Evolutionary conservation across 2,888 invertebrate species (phyloP).

Genomic region (Cyaniris semiargus): DNA sequence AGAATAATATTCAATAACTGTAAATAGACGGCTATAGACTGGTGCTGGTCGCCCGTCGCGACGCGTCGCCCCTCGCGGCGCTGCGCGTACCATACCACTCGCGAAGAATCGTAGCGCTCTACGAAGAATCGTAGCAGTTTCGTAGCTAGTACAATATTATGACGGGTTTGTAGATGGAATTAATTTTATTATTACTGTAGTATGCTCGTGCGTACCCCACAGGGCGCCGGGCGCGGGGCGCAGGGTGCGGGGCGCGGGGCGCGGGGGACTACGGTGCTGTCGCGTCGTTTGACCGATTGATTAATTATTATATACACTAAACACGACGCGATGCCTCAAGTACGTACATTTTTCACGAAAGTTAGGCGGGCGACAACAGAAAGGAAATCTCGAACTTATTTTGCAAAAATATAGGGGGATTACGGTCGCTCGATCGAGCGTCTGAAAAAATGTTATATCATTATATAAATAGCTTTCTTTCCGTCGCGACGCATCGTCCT

Average conservation of each 20-base stretch:
- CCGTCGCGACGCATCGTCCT: not conserved
- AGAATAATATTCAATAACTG: constrained; percentile 13
- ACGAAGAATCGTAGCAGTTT: not conserved
- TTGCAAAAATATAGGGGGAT: not conserved
- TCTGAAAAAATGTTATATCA: not conserved
- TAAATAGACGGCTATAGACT: constrained; percentile 34
- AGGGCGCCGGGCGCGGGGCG: not conserved
- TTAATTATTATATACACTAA: not conserved
- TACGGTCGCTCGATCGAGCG: not conserved
- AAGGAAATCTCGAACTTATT: not conserved
- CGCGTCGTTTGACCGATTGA: not conserved
- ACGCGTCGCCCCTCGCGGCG: not conserved
- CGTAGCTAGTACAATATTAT: not conserved
- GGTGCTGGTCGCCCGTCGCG: not conserved
- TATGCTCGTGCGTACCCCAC: not conserved
- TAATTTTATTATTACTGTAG: too few species aligned
- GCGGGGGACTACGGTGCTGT: not conserved
- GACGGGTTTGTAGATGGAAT: too few species aligned
- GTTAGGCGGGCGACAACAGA: not conserved
- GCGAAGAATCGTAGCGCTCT: not conserved
- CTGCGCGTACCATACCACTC: not conserved
- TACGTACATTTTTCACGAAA: not conserved
- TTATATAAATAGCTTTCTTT: constrained; percentile 1
- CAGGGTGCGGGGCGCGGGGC: not conserved
- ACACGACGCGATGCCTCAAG: not conserved